Evolutionary conservation across 2,113 vertebrate genomes (phyloP), one percentile per base, ranked within the genome.

Genomic region (Hydrolagus affinis): DNA sequence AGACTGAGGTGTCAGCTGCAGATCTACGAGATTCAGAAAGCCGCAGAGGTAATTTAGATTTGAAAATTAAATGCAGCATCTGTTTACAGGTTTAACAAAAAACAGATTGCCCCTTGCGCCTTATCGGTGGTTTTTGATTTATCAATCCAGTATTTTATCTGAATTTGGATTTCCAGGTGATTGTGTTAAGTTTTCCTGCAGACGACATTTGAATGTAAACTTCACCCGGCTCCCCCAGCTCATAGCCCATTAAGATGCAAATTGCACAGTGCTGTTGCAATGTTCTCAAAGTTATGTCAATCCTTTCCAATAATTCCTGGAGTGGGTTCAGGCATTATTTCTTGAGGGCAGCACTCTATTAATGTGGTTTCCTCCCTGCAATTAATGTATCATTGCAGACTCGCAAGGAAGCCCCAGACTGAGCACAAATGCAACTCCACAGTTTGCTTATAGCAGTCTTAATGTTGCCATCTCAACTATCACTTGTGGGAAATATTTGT

Each of bases 21-120:
- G 78, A 60, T 4, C 15, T 66, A 66, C 78, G 23, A 68, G 62
- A 64, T 62, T 83, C 78, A 66, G 78, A 83, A 83, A 83, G 60
- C 62, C 62, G 14, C 15, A 66, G 78, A 83, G 78, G 78, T 83
- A 83, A 83, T 64, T 83, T 62, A 83, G 62, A 80, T 83, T 83
- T 83, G 60, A 83, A 68, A 64, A 32, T 83, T 83, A 83, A 66
- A 60, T 66, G 60, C 78, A 83, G 19, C 78, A 66, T 83, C 78
- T 83, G 19, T 83, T 80, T 83, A 68, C 60, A 83, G 62, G 62
- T 83, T 25, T 28, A 23, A 68, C 25, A 30, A 60, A 83, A 66
- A 83, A 14, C 60, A n/a, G 28, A 19, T 83, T 83, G 32, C 25
- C 62, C 66, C 60, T 83, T 83, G 44, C 44, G 11, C 60, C 23